phyloP scores from a whole-genome alignment of 2,113 vertebrate genomes.

The Telmatochromis sp. region DNA sequence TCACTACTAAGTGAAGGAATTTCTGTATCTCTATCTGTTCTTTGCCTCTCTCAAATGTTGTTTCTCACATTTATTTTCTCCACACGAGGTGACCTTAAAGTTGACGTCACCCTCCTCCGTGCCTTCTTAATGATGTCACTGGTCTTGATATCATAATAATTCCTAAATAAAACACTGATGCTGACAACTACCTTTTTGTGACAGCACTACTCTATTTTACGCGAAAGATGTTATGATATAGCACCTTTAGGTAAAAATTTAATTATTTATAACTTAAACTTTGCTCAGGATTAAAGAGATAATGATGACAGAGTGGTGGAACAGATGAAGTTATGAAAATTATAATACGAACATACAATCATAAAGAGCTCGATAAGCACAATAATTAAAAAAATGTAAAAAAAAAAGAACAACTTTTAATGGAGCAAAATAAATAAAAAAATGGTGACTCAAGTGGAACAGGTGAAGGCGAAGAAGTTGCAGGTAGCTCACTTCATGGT shows the following conservation, averaged over 20 bases:
- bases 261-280: neutral
- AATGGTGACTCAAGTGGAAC: conserved; percentile 38
- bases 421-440: neutral
- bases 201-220: neutral
- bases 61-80: neutral
- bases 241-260: neutral
- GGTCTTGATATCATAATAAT: neutral
- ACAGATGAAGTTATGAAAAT: neutral
- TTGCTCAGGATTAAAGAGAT: neutral
- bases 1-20: neutral
- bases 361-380: neutral
- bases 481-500: conserved; percentile 86
- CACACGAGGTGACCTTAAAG: neutral
- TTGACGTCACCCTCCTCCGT: neutral
- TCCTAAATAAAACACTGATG: neutral
- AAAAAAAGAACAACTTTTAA: neutral
- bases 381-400: neutral
- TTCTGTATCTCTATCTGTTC: neutral
- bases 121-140: neutral
- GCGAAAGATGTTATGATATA: neutral
- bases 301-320: neutral
- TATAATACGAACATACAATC: neutral
- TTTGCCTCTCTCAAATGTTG: neutral
- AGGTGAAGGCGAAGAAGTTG: conserved; percentile 62
- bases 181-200: neutral